These are phyloP conservation scores for Drosophila anomalipes DNA, from an alignment of 2,888 invertebrate genomes.

Conservation along the genomic window DNA sequence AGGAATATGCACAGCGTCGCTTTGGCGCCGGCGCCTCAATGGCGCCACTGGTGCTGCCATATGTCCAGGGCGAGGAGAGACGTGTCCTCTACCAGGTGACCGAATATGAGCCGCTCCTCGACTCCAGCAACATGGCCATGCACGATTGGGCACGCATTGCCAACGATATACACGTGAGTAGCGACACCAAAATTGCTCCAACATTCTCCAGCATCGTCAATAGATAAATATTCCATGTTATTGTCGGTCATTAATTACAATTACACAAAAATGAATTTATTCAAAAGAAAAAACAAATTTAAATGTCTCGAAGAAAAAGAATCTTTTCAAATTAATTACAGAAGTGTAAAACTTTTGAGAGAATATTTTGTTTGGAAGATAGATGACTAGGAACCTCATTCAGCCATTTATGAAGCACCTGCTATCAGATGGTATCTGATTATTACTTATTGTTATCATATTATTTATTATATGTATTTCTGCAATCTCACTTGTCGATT, in stretches of 20 bases:
- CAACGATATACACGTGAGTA: conserved; percentile 91
- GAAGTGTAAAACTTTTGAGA: background rate
- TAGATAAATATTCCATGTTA: background rate
- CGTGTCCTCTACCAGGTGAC: conserved; percentile 91
- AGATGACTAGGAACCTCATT: background rate
- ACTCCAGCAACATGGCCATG: conserved; percentile 97
- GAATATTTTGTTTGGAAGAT: background rate
- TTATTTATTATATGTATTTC: no score
- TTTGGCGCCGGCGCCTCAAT: conserved; percentile 86
- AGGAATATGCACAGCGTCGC: conserved; percentile 88
- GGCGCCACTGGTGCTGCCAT: conserved; percentile 88
- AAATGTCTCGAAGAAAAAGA: background rate
- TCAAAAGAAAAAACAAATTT: background rate
- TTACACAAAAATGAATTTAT: no score
- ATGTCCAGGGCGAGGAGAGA: conserved; percentile 86
- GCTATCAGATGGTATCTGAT: background rate
- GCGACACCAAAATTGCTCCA: background rate
- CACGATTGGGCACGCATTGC: conserved; percentile 96
- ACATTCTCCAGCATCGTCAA: background rate
- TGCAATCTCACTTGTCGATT: no score
- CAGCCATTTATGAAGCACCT: background rate
- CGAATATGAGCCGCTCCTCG: conserved; percentile 95
- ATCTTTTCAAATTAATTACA: background rate
- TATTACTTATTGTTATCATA: no score
- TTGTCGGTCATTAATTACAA: no score